Conservation (phyloP, 2,113 vertebrate genomes). For the Bufo bufo region DNA sequence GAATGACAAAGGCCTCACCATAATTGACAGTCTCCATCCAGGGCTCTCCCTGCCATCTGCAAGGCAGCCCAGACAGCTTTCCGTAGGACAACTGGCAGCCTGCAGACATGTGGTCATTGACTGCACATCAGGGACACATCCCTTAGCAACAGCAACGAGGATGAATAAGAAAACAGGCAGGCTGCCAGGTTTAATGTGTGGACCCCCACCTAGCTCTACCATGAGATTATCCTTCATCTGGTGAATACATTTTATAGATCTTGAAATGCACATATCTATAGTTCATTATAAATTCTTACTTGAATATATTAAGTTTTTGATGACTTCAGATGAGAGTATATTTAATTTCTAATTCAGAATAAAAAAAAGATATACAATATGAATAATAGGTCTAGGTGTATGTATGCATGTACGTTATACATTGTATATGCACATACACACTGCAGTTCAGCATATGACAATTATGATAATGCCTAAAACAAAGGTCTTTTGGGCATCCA, state of each 20-base stretch:
- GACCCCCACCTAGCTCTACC: neutral
- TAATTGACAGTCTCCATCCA: constrained; percentile 23
- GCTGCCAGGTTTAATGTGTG: neutral
- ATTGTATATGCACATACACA: too few species aligned
- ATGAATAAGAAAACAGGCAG: neutral
- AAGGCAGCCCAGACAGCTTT: constrained; percentile 41
- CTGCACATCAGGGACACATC: constrained; percentile 29
- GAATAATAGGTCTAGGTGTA: too few species aligned
- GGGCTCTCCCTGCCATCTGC: constrained; percentile 44
- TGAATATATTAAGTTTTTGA: neutral
- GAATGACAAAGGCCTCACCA: constrained; percentile 45
- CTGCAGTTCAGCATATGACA: too few species aligned
- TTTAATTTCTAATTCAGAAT: neutral
- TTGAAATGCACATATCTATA: too few species aligned
- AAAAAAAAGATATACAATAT: neutral
- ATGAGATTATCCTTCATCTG: neutral
- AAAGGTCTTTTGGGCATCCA: too few species aligned
- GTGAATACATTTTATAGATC: neutral
- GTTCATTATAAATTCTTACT: neutral
- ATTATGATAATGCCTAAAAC: too few species aligned
- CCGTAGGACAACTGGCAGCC: constrained; percentile 50
- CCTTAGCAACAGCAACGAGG: constrained; percentile 39
- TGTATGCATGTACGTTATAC: too few species aligned
- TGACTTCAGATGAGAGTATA: neutral
- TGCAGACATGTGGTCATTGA: constrained; percentile 41